Base-by-base conservation (phyloP, 2,797 vertebrate species). In the Chloroceryle amazona region DNA sequence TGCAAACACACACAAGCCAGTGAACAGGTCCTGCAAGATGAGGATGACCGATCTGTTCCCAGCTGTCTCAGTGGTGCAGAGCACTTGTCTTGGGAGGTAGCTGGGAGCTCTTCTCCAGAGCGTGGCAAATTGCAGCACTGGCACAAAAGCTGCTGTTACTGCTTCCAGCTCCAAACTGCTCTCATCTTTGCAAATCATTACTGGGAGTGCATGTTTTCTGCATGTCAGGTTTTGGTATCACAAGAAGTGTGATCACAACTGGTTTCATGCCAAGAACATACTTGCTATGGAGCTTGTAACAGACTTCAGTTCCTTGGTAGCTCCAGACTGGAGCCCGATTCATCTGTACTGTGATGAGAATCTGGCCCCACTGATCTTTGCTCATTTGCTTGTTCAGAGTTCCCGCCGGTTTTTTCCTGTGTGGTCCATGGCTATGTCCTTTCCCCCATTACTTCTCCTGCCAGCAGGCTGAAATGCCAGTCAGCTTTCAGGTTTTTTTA, bases 231-330 rank as follows among this genome's bases (percentile, higher is more conserved):
- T 96, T 95, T 74, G 89, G 41, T 93, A 89, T 71, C 75, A 31
- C 52, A 63, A 61, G 90, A 95, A 89, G 81, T 76, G 86, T 94
- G 95, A 97, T 96, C 86, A 57, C 89, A 86, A 10, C 74, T 96
- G 93, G 86, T 87, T 92, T 92, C 28, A 42, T 28, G 92, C 96
- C 96, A 95, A 73, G 31, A 61, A 71, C 37, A 20, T 76, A 31
- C 60, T 95, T 90, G 79, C 71, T 42, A 25, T n/a, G 57, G 55
- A 82, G 78, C 57, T 89, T 94, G 86, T 85, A 79, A 76, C 60
- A 94, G 94, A 73, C 55, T 92, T 86, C 70, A 49, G 55, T 55
- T 90, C 58, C 57, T 84, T 31, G 41, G 52, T 70, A 91, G 33
- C 44, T 52, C 23, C 37, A 21, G 41, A 20, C 1, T 4, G 31